Evolutionary conservation across 2,113 vertebrate genomes (phyloP).

Genomic region (Cebus imitator): DNA sequence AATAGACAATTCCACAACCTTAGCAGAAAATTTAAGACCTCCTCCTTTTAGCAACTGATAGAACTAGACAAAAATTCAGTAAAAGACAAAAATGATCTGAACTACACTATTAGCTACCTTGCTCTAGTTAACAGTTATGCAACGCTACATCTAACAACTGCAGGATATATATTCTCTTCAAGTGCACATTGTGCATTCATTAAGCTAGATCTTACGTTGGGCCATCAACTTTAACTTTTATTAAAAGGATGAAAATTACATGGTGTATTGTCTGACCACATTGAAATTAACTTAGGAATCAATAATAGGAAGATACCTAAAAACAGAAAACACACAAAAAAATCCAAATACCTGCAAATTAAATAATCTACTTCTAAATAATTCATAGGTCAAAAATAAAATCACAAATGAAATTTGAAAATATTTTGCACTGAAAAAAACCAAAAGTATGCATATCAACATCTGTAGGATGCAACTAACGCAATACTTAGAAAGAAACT

Average conservation of each 20-base stretch:
- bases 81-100: not conserved
- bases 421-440: not conserved
- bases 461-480: not conserved
- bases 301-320: not conserved
- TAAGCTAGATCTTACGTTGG: not conserved
- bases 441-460: not conserved
- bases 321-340: not conserved
- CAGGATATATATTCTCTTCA: not conserved
- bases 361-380: not conserved
- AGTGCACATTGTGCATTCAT: not conserved
- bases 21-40: not conserved
- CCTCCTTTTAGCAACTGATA: not conserved
- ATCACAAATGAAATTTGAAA: not conserved
- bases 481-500: not conserved
- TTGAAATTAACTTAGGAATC: constrained; percentile 3
- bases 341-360: not conserved
- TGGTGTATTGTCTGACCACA: not conserved
- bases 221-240: not conserved
- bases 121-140: not conserved
- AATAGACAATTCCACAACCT: not conserved
- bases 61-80: not conserved
- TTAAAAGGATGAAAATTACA: not conserved
- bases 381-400: not conserved
- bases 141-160: not conserved
- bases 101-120: not conserved